These are phyloP conservation scores for Camponotus pennsylvanicus DNA, from an alignment of 1,140 invertebrate genomes.

Conservation along the genomic window DNA sequence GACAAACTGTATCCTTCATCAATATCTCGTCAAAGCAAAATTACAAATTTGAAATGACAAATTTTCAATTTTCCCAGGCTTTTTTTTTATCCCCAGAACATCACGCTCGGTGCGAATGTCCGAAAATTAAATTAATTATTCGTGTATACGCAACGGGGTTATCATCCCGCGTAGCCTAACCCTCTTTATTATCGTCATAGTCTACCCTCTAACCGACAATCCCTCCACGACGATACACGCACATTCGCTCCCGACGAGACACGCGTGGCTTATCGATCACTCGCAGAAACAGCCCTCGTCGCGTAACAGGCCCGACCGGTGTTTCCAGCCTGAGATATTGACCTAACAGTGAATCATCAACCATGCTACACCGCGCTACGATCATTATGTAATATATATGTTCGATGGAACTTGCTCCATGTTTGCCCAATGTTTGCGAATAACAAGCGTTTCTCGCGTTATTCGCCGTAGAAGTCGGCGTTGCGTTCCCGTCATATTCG, in stretches of 20 bases:
- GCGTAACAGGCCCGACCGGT: conserved; percentile 66
- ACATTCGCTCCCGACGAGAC: conserved; percentile 22
- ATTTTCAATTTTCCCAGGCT: too few relatives aligned
- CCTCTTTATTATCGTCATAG: conserved; percentile 47
- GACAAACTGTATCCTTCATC: neutral
- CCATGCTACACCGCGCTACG: conserved; percentile 46
- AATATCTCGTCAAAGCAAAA: too few relatives aligned
- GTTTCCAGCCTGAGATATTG: conserved; percentile 76
- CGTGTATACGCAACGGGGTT: conserved; percentile 49
- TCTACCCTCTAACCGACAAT: conserved; percentile 54
- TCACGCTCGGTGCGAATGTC: neutral
- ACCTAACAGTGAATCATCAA: conserved; percentile 81
- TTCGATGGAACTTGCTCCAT: neutral
- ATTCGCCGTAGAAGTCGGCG: neutral
- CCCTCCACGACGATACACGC: conserved; percentile 16
- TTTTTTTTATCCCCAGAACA: too few relatives aligned
- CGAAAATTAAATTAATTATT: conserved; percentile 73
- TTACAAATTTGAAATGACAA: too few relatives aligned
- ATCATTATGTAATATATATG: conserved; percentile 67
- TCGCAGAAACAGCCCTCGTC: conserved; percentile 67
- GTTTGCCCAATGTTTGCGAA: neutral
- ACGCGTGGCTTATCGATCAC: conserved; percentile 75
- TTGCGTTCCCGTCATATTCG: neutral
- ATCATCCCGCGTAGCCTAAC: conserved; percentile 40
- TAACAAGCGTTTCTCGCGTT: neutral